Conservation (phyloP, 2,888 invertebrate genomes). For the Agonopterix alstromeriana region DNA sequence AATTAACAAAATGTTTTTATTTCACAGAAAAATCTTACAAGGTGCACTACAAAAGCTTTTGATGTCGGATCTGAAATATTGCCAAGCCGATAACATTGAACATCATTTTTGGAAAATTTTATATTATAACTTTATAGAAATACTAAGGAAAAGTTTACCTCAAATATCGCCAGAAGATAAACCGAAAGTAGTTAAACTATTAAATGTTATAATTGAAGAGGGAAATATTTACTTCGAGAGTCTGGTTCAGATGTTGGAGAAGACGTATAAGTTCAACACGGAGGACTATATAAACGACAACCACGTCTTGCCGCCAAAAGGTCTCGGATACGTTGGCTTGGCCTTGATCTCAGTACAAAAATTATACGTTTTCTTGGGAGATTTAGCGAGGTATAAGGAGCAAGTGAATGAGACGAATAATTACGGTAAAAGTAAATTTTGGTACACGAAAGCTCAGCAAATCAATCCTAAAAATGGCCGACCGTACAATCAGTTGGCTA, state of each 20-base stretch:
- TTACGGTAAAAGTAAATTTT: slow-evolving; percentile 84
- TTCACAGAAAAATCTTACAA: slow-evolving; percentile 78
- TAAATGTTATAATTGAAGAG: slow-evolving; percentile 85
- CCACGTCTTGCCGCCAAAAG: slow-evolving; percentile 77
- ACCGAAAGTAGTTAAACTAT: slow-evolving; percentile 79
- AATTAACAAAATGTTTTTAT: slow-evolving; percentile 8
- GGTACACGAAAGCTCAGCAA: slow-evolving; percentile 95
- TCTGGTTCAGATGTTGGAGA: slow-evolving; percentile 84
- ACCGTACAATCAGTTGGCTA: slow-evolving; percentile 96
- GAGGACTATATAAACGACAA: slow-evolving; percentile 78
- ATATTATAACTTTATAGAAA: slow-evolving; percentile 92
- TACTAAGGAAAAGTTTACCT: slow-evolving; percentile 81
- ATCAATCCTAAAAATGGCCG: slow-evolving; percentile 96
- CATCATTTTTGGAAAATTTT: slow-evolving; percentile 94
- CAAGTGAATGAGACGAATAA: slow-evolving; percentile 88
- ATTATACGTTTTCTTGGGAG: slow-evolving; percentile 92
- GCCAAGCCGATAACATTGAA: slow-evolving; percentile 91
- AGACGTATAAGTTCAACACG: slow-evolving; percentile 84
- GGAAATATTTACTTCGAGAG: slow-evolving; percentile 87
- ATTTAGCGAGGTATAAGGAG: slow-evolving; percentile 93
- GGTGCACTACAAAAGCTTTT: slow-evolving; percentile 81
- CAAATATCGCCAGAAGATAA: slow-evolving; percentile 79
- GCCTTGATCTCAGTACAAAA: slow-evolving; percentile 93
- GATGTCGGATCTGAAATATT: slow-evolving; percentile 89
- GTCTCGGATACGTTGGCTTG: slow-evolving; percentile 81